Base-by-base conservation (phyloP, 2,113 vertebrate genomes). In the Syngnathoides biaculeatus region DNA sequence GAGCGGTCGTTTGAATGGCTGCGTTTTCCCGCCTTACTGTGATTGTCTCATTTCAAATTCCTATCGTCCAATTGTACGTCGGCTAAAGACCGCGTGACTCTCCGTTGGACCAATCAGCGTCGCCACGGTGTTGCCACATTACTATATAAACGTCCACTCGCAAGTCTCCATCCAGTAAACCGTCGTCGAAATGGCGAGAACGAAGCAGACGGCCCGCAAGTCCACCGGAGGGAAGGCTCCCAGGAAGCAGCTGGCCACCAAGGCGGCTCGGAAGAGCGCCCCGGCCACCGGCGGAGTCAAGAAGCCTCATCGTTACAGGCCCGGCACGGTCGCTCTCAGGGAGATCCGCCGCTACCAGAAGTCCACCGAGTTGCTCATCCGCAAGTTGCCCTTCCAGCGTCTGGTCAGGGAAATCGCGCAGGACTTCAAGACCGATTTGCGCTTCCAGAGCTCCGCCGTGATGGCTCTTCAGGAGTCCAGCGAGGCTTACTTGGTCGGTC, bases 401-500 rank as follows among this genome's bases (percentile, higher is more conserved):
- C 72, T 87, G 57, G 85, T 84, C 4, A 9, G 85, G 2, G 85
- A 87, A 15, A 87, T 87, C 66, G 78, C 85, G 47, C 85, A 87
- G 77, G 81, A 86, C 20, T 86, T 86, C 61, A 86, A 86, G 65
- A 86, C 84, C 2, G 84, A 86, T 73, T 79, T 87, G 27, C 85
- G 85, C 62, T 87, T 87, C 81, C 85, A 87, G 83, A 87, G 83
- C 79, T 85, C 85, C 0, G 83, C 85, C 0, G 81, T 87, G 52
- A 87, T 85, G 86, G 86, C 86, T 35, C 72, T 90, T 70, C 86
- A 93, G 89, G 92, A 93, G 84, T 83, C 90, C 42, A 91, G 91
- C 50, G 91, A 93, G 89, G 92, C 92, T 0, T 92, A 93, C 74
- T 79, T 93, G 84, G 91, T 93, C 10, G 90, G 91, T 0, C 81